phyloP scores from a whole-genome alignment of 2,797 vertebrate genomes.

The Enteromius paludinosus region DNA sequence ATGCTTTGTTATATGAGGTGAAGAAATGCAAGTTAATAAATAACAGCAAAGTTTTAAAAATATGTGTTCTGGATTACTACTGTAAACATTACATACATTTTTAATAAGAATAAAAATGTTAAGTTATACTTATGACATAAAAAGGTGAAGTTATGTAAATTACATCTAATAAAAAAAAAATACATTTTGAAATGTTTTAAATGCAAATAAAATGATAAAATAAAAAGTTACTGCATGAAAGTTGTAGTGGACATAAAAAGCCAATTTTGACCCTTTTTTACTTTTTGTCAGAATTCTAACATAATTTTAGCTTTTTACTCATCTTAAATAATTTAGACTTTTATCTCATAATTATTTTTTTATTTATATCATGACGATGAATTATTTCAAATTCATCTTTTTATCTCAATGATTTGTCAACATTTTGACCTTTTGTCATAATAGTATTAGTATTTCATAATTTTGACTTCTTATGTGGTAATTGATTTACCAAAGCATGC shows the following conservation, averaged over 20 bases:
- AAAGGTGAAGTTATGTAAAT: not conserved
- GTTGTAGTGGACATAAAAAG: no score
- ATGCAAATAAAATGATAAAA: no score
- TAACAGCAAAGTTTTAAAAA: not conserved
- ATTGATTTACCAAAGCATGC: not conserved
- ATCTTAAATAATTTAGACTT: no score
- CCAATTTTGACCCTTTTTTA: no score
- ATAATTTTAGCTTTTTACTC: not conserved
- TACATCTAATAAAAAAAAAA: no score
- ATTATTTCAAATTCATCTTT: no score
- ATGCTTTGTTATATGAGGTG: not conserved
- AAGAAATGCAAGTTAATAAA: slow-evolving; percentile 45
- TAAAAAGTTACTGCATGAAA: no score
- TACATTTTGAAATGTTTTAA: no score
- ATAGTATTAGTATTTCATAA: no score
- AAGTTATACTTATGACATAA: not conserved
- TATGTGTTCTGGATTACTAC: not conserved
- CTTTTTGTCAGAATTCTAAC: no score
- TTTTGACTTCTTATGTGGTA: not conserved
- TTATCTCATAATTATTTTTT: not conserved
- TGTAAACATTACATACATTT: not conserved
- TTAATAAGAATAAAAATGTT: no score
- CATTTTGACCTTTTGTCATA: not conserved
- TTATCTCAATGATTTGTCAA: not conserved
- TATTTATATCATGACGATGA: no score